Conservation (phyloP, 2,888 invertebrate genomes). For the Tridacna crocea region DNA sequence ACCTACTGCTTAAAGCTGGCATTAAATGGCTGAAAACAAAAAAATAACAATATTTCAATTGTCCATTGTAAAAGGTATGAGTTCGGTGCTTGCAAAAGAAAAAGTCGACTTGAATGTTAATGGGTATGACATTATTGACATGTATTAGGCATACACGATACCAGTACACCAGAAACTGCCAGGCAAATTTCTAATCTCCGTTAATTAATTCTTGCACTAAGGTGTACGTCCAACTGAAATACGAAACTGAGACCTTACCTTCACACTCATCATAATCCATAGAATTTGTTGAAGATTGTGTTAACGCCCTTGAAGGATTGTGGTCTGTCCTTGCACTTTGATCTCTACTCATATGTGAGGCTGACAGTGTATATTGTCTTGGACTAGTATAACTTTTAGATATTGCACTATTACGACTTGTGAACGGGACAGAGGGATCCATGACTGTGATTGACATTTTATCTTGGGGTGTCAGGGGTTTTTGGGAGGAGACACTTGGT, state of each 20-base stretch:
- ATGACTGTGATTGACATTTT: slow-evolving; percentile 27
- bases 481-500: slow-evolving; percentile 1
- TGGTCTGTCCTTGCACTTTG: slow-evolving; percentile 29
- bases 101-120: no score
- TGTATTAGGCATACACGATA: no score
- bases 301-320: slow-evolving; percentile 5
- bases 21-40: no score
- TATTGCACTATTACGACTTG: slow-evolving; percentile 58
- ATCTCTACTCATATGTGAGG: slow-evolving; percentile 32
- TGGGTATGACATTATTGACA: no score
- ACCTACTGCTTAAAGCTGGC: no score
- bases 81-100: no score
- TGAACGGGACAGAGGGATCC: slow-evolving; percentile 49
- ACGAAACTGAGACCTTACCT: slow-evolving; percentile 39
- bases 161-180: no score
- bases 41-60: no score
- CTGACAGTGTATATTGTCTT: slow-evolving; percentile 51
- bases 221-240: no score
- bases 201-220: no score
- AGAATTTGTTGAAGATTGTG: slow-evolving; percentile 22
- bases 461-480: background rate
- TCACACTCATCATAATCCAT: slow-evolving; percentile 63
- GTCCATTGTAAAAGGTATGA: no score
- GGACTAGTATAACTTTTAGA: slow-evolving; percentile 51
- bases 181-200: no score